Base-by-base conservation (phyloP, 2,888 invertebrate genomes). In the Hetaerina titia region DNA sequence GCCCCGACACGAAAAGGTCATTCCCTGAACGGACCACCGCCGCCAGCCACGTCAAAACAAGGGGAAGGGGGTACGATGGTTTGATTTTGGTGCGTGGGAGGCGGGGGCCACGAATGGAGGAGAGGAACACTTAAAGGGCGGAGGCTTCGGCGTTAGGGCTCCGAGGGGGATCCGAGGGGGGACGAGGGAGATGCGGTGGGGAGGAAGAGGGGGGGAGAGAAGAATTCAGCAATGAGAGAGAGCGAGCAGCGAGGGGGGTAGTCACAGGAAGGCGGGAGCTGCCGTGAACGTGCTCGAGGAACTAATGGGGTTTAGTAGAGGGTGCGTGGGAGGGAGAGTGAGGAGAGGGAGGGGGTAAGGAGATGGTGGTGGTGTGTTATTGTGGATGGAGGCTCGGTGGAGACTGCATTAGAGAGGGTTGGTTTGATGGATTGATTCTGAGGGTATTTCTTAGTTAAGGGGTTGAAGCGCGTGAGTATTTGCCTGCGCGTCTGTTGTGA, bases 371-470 rank as follows among this genome's bases (percentile, higher is more conserved):
- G 57, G 57, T 58, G 81, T 22, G 81, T 22, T 89, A 57, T 89
- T 57, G 58, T n/a, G n/a, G 58, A 89, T 58, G 58, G 58, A 89
- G 57, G 31, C 58, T 89, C 89, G 88, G 89, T 56, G 57, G 58
- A 57, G 89, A 89, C 57, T 89, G 45, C 90, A 90, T 64, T 45
- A 64, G 64, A 19, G 31, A 9, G 31, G n/a, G 31, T 81, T 22
- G 81, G 63, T 69, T 90, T 90, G 90, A 90, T 90, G 90, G 64
- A 90, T 90, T 90, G 89, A 90, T 90, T 90, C 90, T 45, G 45
- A 64, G 64, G 90, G 45, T 60, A 45, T 90, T 64, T 45, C 45
- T 25, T 90, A 90, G 64, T 90, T 90, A 90, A 89, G 89, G 89
- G 58, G 57, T 57, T 60, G 60, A 81, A 81, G 81, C 81, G 81